Percentiles rank a stretch among this genome's conserved stretches.
Evolutionary conservation across 2,113 vertebrate genomes (phyloP).

Genomic region (Rhinolophus ferrumequinum): DNA sequence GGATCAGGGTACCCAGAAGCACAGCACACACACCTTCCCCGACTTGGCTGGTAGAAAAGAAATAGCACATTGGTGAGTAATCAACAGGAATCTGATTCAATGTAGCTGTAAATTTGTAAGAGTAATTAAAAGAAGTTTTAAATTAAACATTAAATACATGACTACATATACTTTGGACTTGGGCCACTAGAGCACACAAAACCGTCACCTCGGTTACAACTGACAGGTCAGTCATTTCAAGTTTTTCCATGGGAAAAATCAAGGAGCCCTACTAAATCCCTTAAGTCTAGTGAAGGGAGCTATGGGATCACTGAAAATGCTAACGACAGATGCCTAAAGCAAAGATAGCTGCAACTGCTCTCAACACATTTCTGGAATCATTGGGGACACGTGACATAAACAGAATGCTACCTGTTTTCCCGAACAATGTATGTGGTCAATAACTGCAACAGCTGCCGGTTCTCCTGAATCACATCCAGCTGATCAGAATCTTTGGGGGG

Average conservation of each 20-base stretch:
- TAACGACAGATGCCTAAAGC: not conserved
- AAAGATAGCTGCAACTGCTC: not conserved
- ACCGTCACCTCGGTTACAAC: not conserved
- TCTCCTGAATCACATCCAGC: conserved; percentile 96
- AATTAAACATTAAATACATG: not conserved
- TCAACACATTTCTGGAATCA: not conserved
- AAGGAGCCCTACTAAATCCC: not conserved
- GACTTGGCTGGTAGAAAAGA: conserved; percentile 91
- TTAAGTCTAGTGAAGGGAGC: not conserved
- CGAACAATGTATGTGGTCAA: conserved; percentile 97
- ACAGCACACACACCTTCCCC: conserved; percentile 98
- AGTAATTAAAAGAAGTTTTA: not conserved
- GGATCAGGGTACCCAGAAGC: conserved; percentile 95
- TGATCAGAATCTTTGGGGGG: conserved; percentile 97
- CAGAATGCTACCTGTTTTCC: conserved; percentile 90
- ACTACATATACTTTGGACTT: not conserved
- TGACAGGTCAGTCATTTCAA: not conserved
- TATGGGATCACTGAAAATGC: not conserved
- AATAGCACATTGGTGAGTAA: conserved; percentile 5
- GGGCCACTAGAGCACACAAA: not conserved
- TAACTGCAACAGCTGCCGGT: conserved; percentile 95
- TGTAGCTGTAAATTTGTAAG: not conserved
- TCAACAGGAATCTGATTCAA: not conserved
- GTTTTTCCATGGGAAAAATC: not conserved
- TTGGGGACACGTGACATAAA: accelerated